Conservation (phyloP, 2,888 invertebrate genomes). For the Dryadula phaetusa region DNA sequence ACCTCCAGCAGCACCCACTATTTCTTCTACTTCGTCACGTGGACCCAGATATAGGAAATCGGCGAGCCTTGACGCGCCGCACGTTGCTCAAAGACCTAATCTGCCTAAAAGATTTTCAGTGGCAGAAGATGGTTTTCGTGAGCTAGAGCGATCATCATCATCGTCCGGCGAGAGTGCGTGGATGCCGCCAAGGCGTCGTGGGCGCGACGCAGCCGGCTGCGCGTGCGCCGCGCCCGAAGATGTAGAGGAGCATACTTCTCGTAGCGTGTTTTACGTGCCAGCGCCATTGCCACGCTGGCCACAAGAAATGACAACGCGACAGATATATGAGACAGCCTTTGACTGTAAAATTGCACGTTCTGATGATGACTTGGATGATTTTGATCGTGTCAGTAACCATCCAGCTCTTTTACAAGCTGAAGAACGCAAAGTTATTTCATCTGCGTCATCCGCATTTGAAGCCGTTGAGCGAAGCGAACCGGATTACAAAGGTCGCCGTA, state of each 20-base stretch:
- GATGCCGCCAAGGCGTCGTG: conserved; percentile 90
- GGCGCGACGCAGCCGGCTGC: conserved; percentile 88
- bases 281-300: conserved; percentile 87
- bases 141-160: conserved; percentile 81
- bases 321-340: conserved; percentile 95
- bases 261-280: conserved; percentile 88
- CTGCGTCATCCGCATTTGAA: conserved; percentile 80
- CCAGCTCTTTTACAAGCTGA: conserved; percentile 87
- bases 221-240: conserved; percentile 89
- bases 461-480: conserved; percentile 79
- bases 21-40: conserved; percentile 74
- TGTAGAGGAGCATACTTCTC: conserved; percentile 86
- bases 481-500: conserved; percentile 83
- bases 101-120: conserved; percentile 88
- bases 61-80: conserved; percentile 89
- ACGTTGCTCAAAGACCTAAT: conserved; percentile 85
- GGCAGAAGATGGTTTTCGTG: conserved; percentile 87
- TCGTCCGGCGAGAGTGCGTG: conserved; percentile 84
- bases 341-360: conserved; percentile 94
- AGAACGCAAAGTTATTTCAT: conserved; percentile 76
- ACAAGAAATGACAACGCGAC: conserved; percentile 86
- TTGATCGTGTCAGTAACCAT: conserved; percentile 92
- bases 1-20: conserved; percentile 79
- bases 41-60: conserved; percentile 88
- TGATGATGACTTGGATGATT: conserved; percentile 91